Percentiles rank a stretch among this genome's conserved stretches.
Evolutionary conservation across 1,140 invertebrate genomes (phyloP).

Genomic region (Semibalanus balanoides): DNA sequence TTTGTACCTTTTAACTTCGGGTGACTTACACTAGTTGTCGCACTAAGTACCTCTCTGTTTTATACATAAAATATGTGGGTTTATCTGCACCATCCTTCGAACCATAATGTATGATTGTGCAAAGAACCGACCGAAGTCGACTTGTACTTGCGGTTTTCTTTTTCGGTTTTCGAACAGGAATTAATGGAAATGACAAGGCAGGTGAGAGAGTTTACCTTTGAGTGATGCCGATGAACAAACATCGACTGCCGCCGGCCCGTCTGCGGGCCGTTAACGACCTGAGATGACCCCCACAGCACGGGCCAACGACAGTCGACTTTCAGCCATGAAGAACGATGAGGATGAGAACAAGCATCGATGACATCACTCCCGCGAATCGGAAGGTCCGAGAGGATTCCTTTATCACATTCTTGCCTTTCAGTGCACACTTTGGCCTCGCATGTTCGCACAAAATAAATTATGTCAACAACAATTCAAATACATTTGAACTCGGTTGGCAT

Average conservation of each 20-base stretch:
- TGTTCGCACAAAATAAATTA: neutral
- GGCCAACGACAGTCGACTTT: neutral
- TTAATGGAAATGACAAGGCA: neutral
- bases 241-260: neutral
- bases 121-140: neutral
- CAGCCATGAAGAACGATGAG: neutral
- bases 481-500: conserved; percentile 1
- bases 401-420: neutral
- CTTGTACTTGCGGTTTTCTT: conserved; percentile 2
- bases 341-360: neutral
- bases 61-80: neutral
- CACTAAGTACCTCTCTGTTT: conserved; percentile 2
- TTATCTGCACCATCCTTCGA: neutral
- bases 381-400: neutral
- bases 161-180: neutral
- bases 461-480: neutral
- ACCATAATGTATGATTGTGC: conserved; percentile 2
- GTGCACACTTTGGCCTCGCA: conserved; percentile 1
- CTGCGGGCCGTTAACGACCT: neutral
- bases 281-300: neutral
- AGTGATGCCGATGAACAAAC: neutral
- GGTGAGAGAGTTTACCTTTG: neutral
- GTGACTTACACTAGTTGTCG: neutral
- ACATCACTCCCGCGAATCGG: neutral
- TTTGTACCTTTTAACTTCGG: neutral